Base-by-base conservation (phyloP, 2,888 invertebrate species). In the Dasysyrphus albostriatus region DNA sequence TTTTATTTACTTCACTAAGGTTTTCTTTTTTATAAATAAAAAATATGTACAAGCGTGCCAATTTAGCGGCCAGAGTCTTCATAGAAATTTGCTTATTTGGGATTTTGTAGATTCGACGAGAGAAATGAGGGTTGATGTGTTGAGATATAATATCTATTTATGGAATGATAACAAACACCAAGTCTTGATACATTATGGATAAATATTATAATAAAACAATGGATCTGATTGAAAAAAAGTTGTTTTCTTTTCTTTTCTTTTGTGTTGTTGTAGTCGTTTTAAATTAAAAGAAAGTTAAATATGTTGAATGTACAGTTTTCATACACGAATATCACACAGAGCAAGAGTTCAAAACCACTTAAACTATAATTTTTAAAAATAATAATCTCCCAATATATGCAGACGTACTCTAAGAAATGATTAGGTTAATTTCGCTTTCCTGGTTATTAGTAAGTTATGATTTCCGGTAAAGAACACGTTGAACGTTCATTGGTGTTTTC, bases 81-180 rank as follows among this genome's bases (percentile, higher is more conserved):
- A 29, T 34, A 65, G 47, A 34, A 67, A 37, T 67, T 7, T 67
- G 49, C 67, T 49, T 49, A 65, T 49, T 49, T 37, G 37, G 34
- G 12, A 49, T 37, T 49, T 49, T 67, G 49, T 49, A 3, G 9
- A 49, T 34, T 49, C 14, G 37, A 14, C 49, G 44, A 12, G 7
- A 49, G 32, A 10, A 16, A 10, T 67, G 67, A 67, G 37, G 67
- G 49, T 44, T 67, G 49, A 37, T 67, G 34, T 49, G 12, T 16
- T 34, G 34, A 67, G 59, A 61, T 61, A 39, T 8, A 39, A 24
- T 49, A 19, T 67, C 65, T 67, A 34, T 37, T 4, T 67, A 34
- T 37, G 67, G 67, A 49, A 49, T 19, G 49, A 49, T 49, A 37
- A 49, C 34, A 65, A 47, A 47, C 34, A 67, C 0, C 65, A 67